Evolutionary conservation across 2,888 invertebrate genomes (phyloP).

Genomic region (Mythimna lalbum): DNA sequence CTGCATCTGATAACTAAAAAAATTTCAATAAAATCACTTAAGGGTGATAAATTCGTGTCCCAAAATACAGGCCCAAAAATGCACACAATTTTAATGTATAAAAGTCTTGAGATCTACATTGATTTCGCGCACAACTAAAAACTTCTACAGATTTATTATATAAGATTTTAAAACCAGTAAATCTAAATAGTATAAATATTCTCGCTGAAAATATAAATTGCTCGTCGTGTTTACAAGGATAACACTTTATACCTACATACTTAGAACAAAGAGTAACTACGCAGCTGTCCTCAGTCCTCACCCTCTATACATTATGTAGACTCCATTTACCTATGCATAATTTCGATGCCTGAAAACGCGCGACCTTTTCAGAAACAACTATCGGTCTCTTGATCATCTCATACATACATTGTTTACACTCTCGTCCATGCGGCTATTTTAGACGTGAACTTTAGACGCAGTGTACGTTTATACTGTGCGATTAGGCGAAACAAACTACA

Average conservation of each 20-base stretch:
- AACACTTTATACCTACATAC: background rate
- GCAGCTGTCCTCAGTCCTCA: background rate
- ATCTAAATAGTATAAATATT: background rate
- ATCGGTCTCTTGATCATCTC: slow-evolving; percentile 36
- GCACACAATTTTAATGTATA: too few relatives aligned
- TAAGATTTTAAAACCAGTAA: background rate
- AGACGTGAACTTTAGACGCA: slow-evolving; percentile 62
- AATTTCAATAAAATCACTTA: too few relatives aligned
- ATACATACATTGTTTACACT: slow-evolving; percentile 61
- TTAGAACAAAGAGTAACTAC: background rate
- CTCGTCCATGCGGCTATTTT: slow-evolving; percentile 62
- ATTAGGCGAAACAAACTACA: slow-evolving; percentile 34
- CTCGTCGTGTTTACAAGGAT: background rate
- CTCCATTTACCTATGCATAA: slow-evolving; percentile 21
- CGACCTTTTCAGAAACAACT: slow-evolving; percentile 49
- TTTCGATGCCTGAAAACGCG: slow-evolving; percentile 25
- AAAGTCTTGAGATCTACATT: too few relatives aligned
- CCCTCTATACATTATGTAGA: background rate
- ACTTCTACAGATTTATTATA: too few relatives aligned
- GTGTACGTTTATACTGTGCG: slow-evolving; percentile 30
- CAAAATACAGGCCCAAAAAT: too few relatives aligned
- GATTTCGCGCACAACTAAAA: too few relatives aligned
- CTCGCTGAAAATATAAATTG: background rate
- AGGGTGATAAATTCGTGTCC: too few relatives aligned
- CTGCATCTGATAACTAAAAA: too few relatives aligned